These are phyloP conservation scores for Darevskia mixta DNA, from an alignment of 2,797 vertebrate species.

Conservation along the genomic window DNA sequence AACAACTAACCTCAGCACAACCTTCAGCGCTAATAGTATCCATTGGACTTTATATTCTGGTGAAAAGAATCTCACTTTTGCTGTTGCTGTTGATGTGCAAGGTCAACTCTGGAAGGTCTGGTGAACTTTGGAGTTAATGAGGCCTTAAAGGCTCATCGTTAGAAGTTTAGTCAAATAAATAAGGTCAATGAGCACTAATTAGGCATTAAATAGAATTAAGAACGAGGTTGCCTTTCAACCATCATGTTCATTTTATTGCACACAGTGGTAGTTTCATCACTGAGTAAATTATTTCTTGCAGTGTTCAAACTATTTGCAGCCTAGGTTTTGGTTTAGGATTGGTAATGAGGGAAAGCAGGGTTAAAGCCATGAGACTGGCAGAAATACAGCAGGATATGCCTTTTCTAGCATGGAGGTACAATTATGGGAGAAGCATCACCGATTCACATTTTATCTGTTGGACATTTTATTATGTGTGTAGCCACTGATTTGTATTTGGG, in stretches of 20 bases:
- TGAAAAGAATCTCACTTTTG: background rate
- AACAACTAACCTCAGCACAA: background rate
- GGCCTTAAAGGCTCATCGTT: background rate
- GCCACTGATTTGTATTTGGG: no score
- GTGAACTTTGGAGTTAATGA: conserved; percentile 14
- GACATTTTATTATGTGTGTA: no score
- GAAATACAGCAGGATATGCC: no score
- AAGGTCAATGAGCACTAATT: conserved; percentile 29
- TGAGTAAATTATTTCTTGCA: background rate
- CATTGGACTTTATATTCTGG: background rate
- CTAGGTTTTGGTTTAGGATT: no score
- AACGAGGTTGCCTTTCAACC: background rate
- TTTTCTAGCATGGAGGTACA: no score
- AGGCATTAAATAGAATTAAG: conserved; percentile 20
- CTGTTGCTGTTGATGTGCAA: background rate
- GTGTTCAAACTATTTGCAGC: background rate
- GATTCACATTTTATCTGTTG: no score
- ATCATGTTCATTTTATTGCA: background rate
- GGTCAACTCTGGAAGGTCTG: background rate
- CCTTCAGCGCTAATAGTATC: background rate
- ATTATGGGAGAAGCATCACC: no score
- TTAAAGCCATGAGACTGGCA: no score
- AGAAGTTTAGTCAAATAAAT: conserved; percentile 5
- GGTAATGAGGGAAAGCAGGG: no score
- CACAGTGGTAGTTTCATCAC: background rate